Evolutionary conservation across 2,888 invertebrate species (phyloP).

Genomic region (Diadromus collaris): DNA sequence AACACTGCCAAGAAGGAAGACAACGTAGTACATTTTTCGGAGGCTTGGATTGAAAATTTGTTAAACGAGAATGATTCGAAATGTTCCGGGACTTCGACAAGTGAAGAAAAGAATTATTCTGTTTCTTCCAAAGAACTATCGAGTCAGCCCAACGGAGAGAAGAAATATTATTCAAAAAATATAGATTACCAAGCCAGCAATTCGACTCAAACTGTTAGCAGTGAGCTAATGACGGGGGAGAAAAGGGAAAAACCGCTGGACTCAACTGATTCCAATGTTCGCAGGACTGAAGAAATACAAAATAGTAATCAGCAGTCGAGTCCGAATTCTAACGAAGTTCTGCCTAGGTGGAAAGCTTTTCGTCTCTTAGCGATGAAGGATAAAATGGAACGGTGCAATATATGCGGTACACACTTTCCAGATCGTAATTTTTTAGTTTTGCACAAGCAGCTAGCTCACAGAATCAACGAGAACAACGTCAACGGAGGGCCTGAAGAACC

Average conservation of each 20-base stretch:
- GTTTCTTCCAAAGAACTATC: not conserved
- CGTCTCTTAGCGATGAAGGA: conserved; percentile 77
- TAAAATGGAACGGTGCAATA: conserved; percentile 82
- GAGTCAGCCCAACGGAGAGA: not conserved
- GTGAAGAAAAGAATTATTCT: conserved; percentile 30
- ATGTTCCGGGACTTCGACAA: not conserved
- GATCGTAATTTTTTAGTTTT: conserved; percentile 87
- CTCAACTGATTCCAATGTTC: conserved; percentile 10
- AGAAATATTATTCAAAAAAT: conserved; percentile 25
- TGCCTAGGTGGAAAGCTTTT: conserved; percentile 65
- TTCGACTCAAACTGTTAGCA: not conserved
- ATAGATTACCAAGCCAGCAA: not conserved
- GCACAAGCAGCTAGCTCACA: conserved; percentile 87
- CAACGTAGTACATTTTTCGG: conserved; percentile 33
- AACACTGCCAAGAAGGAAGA: conserved; percentile 15
- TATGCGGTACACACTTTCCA: conserved; percentile 88
- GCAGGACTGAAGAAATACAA: conserved; percentile 24
- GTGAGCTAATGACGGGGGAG: not conserved
- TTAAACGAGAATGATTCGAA: conserved; percentile 48
- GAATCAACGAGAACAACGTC: conserved; percentile 69
- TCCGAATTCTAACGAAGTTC: conserved; percentile 28
- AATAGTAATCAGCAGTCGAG: not conserved
- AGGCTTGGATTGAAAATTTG: conserved; percentile 59
- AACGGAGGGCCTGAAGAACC: conserved; percentile 74
- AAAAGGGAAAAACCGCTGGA: not conserved